Conservation (phyloP, 2,888 invertebrate genomes). For the Gymnoscelis rufifasciata region DNA sequence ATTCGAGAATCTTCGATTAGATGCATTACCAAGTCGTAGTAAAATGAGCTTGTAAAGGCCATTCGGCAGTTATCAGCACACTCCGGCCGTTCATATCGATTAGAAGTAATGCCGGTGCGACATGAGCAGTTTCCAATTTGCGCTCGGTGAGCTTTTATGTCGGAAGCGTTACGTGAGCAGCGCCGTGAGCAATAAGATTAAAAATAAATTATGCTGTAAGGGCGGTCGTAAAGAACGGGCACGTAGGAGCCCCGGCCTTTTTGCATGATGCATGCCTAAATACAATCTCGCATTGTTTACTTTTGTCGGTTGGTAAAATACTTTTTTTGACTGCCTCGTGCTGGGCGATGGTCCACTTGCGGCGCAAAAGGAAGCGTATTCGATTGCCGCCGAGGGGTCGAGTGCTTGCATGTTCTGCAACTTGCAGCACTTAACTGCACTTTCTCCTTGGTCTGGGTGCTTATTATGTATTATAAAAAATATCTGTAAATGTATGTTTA, state of each 20-base stretch:
- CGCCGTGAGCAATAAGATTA: slow-evolving; percentile 72
- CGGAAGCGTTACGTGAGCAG: slow-evolving; percentile 70
- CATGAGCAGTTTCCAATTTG: slow-evolving; percentile 67
- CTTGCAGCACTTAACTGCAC: too few species aligned
- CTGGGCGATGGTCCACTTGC: too few species aligned
- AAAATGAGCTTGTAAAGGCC: not conserved
- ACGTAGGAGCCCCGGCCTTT: slow-evolving; percentile 29
- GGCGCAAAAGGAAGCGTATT: too few species aligned
- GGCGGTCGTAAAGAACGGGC: slow-evolving; percentile 46
- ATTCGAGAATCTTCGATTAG: too few species aligned
- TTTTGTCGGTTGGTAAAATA: too few species aligned
- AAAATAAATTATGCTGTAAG: slow-evolving; percentile 70
- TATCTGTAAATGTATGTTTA: too few species aligned
- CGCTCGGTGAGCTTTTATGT: slow-evolving; percentile 71
- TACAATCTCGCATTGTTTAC: not conserved
- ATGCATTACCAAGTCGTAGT: too few species aligned
- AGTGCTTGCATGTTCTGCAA: too few species aligned
- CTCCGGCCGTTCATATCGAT: slow-evolving; percentile 37
- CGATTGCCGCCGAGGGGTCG: too few species aligned
- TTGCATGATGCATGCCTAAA: slow-evolving; percentile 19
- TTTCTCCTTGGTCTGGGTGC: too few species aligned
- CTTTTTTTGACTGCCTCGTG: too few species aligned
- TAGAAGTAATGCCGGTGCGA: slow-evolving; percentile 43
- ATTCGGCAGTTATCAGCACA: slow-evolving; percentile 14
- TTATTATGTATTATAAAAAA: too few species aligned